These are phyloP conservation scores for Tetragnatha versicolor DNA, from an alignment of 1,140 invertebrate species.

Conservation along the genomic window DNA sequence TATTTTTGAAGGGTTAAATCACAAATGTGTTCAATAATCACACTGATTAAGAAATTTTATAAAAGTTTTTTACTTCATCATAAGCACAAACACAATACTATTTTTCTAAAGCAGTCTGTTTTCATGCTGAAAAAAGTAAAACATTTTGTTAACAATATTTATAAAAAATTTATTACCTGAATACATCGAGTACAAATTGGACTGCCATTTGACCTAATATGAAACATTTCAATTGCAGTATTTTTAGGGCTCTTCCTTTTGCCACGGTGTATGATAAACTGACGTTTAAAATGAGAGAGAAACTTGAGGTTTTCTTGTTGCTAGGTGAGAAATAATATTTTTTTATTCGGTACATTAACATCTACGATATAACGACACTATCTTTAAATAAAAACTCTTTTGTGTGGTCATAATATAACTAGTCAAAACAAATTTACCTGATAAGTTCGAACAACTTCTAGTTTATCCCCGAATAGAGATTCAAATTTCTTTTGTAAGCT, in stretches of 20 bases:
- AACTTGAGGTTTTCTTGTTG: constrained; percentile 99
- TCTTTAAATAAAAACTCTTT: not conserved
- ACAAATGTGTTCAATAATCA: too few species aligned
- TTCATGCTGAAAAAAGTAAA: not conserved
- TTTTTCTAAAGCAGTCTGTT: not conserved
- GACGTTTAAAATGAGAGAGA: constrained; percentile 94
- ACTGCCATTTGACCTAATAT: constrained; percentile 94
- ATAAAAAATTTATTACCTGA: constrained; percentile 68
- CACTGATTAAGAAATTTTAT: too few species aligned
- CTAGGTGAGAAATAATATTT: constrained; percentile 59
- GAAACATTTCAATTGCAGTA: constrained; percentile 87
- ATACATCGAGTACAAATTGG: constrained; percentile 92
- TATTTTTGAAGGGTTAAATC: too few species aligned
- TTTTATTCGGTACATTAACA: too few species aligned
- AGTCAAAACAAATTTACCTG: constrained; percentile 66
- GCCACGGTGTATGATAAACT: constrained; percentile 93
- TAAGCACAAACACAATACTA: too few species aligned
- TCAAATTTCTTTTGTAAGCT: constrained; percentile 98
- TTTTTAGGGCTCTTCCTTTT: constrained; percentile 61
- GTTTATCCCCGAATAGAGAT: constrained; percentile 88
- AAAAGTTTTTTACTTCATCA: too few species aligned
- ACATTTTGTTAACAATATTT: not conserved
- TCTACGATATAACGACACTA: too few species aligned
- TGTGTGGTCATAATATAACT: not conserved
- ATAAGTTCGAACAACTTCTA: constrained; percentile 96